phyloP scores from a whole-genome alignment of 2,797 vertebrate genomes.

The Orientallactaga sibirica region DNA sequence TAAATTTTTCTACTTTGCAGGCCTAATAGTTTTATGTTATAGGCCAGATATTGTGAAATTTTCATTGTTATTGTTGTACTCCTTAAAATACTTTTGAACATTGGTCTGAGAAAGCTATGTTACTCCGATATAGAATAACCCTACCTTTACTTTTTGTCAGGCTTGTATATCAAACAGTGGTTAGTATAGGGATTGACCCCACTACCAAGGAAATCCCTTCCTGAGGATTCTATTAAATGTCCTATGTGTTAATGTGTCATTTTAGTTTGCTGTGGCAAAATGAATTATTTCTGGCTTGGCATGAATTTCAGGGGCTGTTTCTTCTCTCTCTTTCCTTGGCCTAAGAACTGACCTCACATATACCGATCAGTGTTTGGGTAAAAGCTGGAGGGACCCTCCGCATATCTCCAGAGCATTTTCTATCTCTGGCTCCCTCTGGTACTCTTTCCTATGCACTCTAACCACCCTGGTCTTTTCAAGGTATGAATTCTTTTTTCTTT shows the following conservation, averaged over 20 bases:
- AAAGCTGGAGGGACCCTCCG: not conserved
- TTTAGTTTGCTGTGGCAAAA: not conserved
- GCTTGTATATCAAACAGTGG: not conserved
- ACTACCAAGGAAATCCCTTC: not conserved
- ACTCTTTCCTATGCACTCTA: not conserved
- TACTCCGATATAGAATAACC: not conserved
- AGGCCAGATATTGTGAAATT: not conserved
- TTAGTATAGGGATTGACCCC: not conserved
- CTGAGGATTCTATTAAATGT: not conserved
- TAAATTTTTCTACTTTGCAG: not conserved
- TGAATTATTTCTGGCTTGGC: not conserved
- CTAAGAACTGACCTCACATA: not conserved
- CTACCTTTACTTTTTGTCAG: slow-evolving; percentile 10
- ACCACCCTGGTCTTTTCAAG: not conserved
- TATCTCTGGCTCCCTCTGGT: not conserved
- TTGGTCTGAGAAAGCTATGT: not conserved
- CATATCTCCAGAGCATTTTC: not conserved
- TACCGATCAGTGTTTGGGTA: not conserved
- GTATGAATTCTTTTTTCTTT: not conserved
- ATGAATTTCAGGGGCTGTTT: not conserved
- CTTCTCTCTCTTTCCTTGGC: not conserved
- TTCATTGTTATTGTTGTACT: not conserved
- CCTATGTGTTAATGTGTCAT: not conserved
- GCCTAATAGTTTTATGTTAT: not conserved
- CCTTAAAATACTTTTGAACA: slow-evolving; percentile 27